Percentiles rank a stretch among this genome's conserved stretches.
Evolutionary conservation across 1,140 invertebrate genomes (phyloP).

Genomic region (Drosophila guanche): DNA sequence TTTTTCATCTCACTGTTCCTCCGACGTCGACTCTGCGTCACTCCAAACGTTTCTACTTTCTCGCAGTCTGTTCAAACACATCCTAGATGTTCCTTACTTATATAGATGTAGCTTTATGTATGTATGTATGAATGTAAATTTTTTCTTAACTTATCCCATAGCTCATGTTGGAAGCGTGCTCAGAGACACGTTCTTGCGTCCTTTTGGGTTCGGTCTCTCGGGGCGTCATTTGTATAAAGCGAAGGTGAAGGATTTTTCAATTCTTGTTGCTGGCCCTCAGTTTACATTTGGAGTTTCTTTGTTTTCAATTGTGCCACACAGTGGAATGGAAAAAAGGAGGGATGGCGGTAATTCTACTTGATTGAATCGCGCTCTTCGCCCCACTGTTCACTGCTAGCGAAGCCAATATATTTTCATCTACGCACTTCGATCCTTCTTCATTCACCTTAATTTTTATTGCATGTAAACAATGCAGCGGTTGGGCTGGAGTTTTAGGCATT

Average conservation of each 20-base stretch:
- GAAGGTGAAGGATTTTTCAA: conserved; percentile 83
- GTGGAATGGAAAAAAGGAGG: conserved; percentile 11
- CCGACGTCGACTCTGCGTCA: not conserved
- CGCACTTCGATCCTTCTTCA: conserved; percentile 55
- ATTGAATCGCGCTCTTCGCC: conserved; percentile 2
- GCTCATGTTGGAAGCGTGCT: conserved; percentile 47
- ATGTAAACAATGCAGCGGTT: conserved; percentile 52
- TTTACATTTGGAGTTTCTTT: conserved; percentile 32
- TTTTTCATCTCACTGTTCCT: conserved; percentile 21
- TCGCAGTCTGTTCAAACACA: conserved; percentile 56
- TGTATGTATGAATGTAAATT: conserved; percentile 24
- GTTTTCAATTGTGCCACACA: conserved; percentile 42
- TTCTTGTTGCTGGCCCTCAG: conserved; percentile 41
- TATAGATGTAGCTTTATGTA: conserved; percentile 31
- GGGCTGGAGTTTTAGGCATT: not conserved
- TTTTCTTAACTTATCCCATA: conserved; percentile 38
- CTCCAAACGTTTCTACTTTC: conserved; percentile 50
- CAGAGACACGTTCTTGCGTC: conserved; percentile 25
- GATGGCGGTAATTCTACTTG: not conserved
- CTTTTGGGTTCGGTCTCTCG: conserved; percentile 57
- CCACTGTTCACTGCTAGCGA: conserved; percentile 30
- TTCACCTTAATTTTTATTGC: conserved; percentile 71
- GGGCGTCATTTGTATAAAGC: conserved; percentile 83
- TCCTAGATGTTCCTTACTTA: conserved; percentile 43
- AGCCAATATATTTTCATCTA: conserved; percentile 68